Evolutionary conservation across 64 coral and sea anemone genomes (phyloP), one percentile per base, ranked within the genome.

Genomic region (Stichodactyla mertensii): DNA sequence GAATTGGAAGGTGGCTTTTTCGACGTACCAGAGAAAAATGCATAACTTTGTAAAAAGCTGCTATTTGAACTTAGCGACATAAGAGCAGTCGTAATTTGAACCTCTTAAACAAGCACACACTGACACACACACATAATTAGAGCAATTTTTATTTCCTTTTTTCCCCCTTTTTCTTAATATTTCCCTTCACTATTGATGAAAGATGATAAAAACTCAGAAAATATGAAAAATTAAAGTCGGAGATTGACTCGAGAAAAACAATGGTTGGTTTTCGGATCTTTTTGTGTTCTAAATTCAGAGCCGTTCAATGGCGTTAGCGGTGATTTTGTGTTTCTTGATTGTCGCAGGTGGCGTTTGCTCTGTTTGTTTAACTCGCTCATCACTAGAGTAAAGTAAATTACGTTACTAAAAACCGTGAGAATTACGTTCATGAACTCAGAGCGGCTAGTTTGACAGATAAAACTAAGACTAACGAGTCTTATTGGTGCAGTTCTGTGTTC

Each of bases 281-380:
- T 74, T 74, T 74, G 24, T 74, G 24, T 11, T 74, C 9, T 74
- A 74, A 74, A 74, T 74, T 74, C 69, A 74, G 24, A 31, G 23
- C 69, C 23, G 22, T 31, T 74, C 26, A 74, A 31, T 74, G 69
- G 36, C 69, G 69, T 31, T 74, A 28, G 69, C 69, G 69, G 69
- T 74, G 69, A 74, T 74, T 74, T 74, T 74, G 69, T 23, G 22
- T 74, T 74, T 81, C 78, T 53, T 52, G 78, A 19, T 2, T 54
- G 16, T 53, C 62, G 78, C 78, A 81, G 78, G 78, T 81, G 78
- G 51, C 78, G 16, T 79, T 11, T 2, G 36, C 15, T 81, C 53
- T 81, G 78, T 81, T 81, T 81, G 78, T 81, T 81, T 81, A 81
- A 55, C 78, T 81, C 51, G 78, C 78, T 81, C 78, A 81, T 81